Base-by-base conservation (phyloP, 2,113 vertebrate genomes). In the Enhydra lutris region DNA sequence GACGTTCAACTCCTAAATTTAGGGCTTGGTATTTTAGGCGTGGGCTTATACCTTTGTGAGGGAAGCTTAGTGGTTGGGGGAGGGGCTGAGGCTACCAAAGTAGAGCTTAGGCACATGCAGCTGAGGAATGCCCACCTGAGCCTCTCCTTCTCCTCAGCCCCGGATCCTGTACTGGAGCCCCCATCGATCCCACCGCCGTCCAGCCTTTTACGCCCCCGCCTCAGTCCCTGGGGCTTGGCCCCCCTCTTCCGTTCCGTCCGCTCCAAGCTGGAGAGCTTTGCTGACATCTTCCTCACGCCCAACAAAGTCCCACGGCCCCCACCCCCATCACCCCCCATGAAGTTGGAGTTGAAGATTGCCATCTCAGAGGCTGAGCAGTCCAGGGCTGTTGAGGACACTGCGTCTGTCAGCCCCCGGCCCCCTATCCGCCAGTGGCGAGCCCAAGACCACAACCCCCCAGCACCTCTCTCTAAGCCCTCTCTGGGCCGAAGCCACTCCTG, bases 211-310 rank as follows among this genome's bases (percentile, higher is more conserved):
- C 98, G 98, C 97, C 97, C 98, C 76, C 96, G 88, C 80, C 97
- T 98, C 91, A 97, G 94, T 95, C 98, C 97, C 94, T 99, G 99
- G 99, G 98, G 99, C 85, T 99, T 99, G 65, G 99, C 98, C 7
- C 99, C 99, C 0, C 98, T 99, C 89, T 99, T 99, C 89, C 99
- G 99, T 93, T 99, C 99, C 0, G 98, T 99, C 94, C 99, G 98
- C 80, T 99, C 99, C 11, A 99, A 99, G 98, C 99, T 99, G 98
- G 99, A 99, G 80, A 99, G 99, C 97, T 99, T 99, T 96, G 99
- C 99, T 1, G 99, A 99, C 97, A 99, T 99, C 47, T 99, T 99
- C 95, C 99, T 99, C 98, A 99, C 98, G 69, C 99, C 99, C 0
- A 98, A 98, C 69, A 98, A 98, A 92, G 85, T 89, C 34, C 95